Percentiles rank a stretch among this genome's conserved stretches.
Conservation (phyloP, 1,140 invertebrate species). For the Drosophila saltans region DNA sequence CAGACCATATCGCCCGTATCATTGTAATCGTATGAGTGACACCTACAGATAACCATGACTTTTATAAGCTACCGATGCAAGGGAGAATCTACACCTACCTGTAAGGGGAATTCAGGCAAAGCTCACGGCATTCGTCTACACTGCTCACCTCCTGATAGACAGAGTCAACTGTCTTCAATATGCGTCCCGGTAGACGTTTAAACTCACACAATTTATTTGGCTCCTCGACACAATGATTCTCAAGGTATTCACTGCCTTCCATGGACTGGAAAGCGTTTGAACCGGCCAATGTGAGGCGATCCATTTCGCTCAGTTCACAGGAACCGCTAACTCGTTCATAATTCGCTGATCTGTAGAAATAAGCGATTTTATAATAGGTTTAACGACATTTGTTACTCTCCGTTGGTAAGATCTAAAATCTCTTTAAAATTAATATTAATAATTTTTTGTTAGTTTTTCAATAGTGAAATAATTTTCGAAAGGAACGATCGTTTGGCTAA, state of each 20-base stretch:
- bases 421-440: constrained; percentile 8
- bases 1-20: constrained; percentile 96
- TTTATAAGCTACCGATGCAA: background rate
- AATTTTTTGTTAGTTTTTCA: constrained; percentile 1
- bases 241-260: constrained; percentile 91
- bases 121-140: constrained; percentile 93
- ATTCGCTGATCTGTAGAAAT: constrained; percentile 91
- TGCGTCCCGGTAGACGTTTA: constrained; percentile 93
- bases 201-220: constrained; percentile 96
- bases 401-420: background rate
- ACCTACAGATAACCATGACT: constrained; percentile 84
- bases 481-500: background rate
- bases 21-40: constrained; percentile 96
- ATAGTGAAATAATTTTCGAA: background rate
- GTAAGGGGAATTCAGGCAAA: constrained; percentile 94
- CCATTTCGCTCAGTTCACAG: constrained; percentile 94
- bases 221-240: constrained; percentile 95
- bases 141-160: constrained; percentile 95
- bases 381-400: constrained; percentile 1
- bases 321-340: constrained; percentile 92
- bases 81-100: constrained; percentile 73
- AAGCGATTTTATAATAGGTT: constrained; percentile 3
- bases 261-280: constrained; percentile 89
- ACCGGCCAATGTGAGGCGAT: constrained; percentile 92
- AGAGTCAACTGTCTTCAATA: constrained; percentile 96